Percentiles rank a stretch among this genome's conserved stretches.
Conservation (phyloP, 2,113 vertebrate genomes). For the Edolisoma coerulescens region DNA sequence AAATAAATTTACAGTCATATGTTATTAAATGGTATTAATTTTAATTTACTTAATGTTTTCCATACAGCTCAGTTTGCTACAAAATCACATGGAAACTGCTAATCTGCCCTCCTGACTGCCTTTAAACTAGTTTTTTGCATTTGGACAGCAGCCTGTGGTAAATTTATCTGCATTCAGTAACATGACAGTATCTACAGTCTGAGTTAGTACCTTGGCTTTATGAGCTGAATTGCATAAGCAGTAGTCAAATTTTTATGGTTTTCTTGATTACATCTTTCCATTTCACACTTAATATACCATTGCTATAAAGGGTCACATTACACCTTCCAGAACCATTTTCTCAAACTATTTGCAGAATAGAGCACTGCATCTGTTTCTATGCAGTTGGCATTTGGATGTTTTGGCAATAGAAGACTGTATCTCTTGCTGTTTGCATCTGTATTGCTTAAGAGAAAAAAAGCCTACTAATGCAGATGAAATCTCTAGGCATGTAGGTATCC, state of each 20-base stretch:
- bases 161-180: neutral
- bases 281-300: conserved; percentile 5
- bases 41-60: neutral
- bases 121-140: neutral
- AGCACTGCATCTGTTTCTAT: neutral
- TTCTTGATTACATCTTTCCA: neutral
- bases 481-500: neutral
- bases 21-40: neutral
- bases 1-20: neutral
- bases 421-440: neutral
- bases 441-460: neutral
- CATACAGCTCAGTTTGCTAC: neutral
- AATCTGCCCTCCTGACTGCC: neutral
- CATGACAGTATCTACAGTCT: neutral
- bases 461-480: neutral
- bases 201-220: neutral
- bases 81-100: neutral
- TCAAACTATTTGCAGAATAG: neutral
- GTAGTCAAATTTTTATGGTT: neutral
- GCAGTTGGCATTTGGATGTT: neutral
- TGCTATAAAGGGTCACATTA: neutral
- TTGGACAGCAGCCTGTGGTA: neutral
- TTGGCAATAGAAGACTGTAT: neutral
- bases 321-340: neutral
- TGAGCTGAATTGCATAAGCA: neutral